Evolutionary conservation across 2,888 invertebrate species (phyloP).

Genomic region (Neocrepidodera transversa): DNA sequence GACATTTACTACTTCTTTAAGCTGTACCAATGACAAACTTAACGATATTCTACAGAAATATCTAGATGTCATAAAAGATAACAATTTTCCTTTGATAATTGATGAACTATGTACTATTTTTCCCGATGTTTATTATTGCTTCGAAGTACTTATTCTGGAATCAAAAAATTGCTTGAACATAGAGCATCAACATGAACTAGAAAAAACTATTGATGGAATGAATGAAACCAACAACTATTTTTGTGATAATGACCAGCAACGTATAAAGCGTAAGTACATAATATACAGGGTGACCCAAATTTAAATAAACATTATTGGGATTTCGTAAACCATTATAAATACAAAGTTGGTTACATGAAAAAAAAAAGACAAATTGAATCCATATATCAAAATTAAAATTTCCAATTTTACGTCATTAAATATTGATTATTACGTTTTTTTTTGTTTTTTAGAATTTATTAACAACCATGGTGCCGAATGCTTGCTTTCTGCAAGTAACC

Average conservation of each 20-base stretch:
- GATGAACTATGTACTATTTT: background rate
- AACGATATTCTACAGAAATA: background rate
- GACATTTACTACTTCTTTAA: background rate
- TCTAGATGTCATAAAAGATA: background rate
- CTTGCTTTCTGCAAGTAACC: no score
- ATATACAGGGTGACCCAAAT: no score
- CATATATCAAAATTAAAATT: no score
- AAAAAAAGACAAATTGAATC: no score
- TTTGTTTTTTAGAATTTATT: no score
- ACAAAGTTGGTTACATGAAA: no score
- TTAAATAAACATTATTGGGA: no score
- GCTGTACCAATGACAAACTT: background rate
- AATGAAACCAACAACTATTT: constrained; percentile 5
- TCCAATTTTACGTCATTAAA: no score
- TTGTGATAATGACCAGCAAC: constrained; percentile 15
- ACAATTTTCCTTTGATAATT: background rate
- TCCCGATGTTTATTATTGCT: background rate
- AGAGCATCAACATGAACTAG: background rate
- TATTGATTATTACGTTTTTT: no score
- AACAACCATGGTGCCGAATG: no score
- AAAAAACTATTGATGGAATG: background rate
- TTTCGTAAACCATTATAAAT: no score
- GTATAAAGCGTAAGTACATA: constrained; percentile 5
- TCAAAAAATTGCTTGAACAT: background rate
- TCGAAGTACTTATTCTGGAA: background rate